A percentile compares a stretch with the other conserved stretches of the same genome.
Evolutionary conservation across 2,113 vertebrate species (phyloP).

Genomic region (Polypterus bichir): DNA sequence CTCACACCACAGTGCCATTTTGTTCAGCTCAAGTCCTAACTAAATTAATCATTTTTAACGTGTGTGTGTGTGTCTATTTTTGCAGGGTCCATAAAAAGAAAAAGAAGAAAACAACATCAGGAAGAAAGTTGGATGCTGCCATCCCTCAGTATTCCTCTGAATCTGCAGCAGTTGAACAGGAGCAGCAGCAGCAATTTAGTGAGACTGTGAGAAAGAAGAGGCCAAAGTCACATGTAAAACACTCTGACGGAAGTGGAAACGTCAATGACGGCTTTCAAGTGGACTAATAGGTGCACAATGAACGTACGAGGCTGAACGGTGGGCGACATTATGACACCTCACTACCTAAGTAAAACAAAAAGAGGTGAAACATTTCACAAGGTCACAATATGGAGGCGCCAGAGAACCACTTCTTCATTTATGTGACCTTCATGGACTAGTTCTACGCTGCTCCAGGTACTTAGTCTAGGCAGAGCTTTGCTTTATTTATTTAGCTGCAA

Average conservation of each 20-base stretch:
- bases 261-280: slow-evolving; percentile 50
- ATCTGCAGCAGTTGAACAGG: slow-evolving; percentile 37
- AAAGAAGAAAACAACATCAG: slow-evolving; percentile 35
- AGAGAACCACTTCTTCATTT: too few species aligned
- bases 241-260: slow-evolving; percentile 38
- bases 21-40: slow-evolving; percentile 15
- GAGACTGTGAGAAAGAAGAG: slow-evolving; percentile 38
- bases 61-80: slow-evolving; percentile 26
- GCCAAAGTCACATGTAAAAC: slow-evolving; percentile 35
- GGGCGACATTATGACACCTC: too few species aligned
- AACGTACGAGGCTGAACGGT: too few species aligned
- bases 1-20: too few species aligned
- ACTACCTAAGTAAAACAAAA: too few species aligned
- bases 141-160: slow-evolving; percentile 13
- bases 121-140: neutral
- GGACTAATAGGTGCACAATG: neutral
- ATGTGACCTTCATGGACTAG: too few species aligned
- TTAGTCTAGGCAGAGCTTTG: too few species aligned
- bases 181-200: slow-evolving; percentile 10
- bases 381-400: too few species aligned
- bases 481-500: too few species aligned
- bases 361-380: too few species aligned
- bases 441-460: too few species aligned
- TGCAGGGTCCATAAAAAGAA: slow-evolving; percentile 54
- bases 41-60: slow-evolving; percentile 28